Conservation (phyloP, 2,888 invertebrate genomes). For the Hymenopus coronatus region DNA sequence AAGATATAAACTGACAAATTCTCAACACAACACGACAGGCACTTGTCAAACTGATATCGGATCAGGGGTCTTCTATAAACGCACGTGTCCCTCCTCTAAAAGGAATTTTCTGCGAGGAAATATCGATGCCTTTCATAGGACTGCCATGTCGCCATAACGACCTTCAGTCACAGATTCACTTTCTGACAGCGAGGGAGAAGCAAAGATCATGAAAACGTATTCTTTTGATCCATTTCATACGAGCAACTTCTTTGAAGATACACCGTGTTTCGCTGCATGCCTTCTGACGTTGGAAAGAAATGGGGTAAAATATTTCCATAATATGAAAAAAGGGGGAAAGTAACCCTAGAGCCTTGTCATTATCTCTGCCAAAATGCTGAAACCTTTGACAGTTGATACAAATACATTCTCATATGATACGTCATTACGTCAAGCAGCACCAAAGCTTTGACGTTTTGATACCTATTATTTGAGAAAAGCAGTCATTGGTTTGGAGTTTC, state of each 20-base stretch:
- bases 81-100: not conserved
- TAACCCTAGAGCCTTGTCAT: not conserved
- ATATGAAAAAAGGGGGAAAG: not conserved
- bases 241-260: not conserved
- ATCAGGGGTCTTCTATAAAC: not conserved
- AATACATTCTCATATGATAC: too few species aligned
- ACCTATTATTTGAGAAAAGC: too few species aligned
- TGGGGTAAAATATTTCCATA: not conserved
- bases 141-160: not conserved
- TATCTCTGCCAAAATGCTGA: too few species aligned
- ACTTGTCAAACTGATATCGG: not conserved
- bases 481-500: too few species aligned
- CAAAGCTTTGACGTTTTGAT: too few species aligned
- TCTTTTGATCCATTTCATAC: not conserved
- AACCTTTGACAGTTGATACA: too few species aligned
- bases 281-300: not conserved
- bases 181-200: not conserved
- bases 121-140: not conserved
- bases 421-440: too few species aligned
- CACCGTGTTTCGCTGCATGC: too few species aligned
- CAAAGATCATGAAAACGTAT: not conserved
- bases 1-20: not conserved
- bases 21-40: not conserved
- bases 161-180: not conserved
- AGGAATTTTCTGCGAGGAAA: not conserved